Evolutionary conservation across 2,888 invertebrate species (phyloP).

Genomic region (Cephalotes varians): DNA sequence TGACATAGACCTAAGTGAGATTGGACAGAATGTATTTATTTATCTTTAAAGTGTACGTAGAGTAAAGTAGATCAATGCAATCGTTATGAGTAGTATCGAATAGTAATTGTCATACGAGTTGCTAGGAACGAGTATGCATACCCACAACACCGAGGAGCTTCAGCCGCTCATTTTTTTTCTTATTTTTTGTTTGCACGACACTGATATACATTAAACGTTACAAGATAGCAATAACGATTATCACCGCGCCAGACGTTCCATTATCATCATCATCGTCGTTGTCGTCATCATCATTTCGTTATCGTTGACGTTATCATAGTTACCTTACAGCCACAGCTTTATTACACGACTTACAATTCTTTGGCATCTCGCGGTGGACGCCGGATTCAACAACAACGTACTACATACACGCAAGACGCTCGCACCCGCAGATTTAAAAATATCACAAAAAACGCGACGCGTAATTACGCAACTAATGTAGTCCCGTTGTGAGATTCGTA

Average conservation of each 20-base stretch:
- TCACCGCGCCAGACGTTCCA: conserved; percentile 69
- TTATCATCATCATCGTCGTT: conserved; percentile 72
- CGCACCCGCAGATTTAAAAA: conserved; percentile 45
- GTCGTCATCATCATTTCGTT: conserved; percentile 54
- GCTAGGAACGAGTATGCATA: conserved; percentile 86
- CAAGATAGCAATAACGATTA: conserved; percentile 81
- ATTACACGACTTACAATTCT: conserved; percentile 72
- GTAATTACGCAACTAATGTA: conserved; percentile 51
- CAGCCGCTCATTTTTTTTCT: conserved; percentile 79
- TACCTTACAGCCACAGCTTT: conserved; percentile 72
- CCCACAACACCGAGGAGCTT: conserved; percentile 85
- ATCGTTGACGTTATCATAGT: conserved; percentile 72
- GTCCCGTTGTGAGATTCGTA: conserved; percentile 33
- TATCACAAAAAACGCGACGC: conserved; percentile 55
- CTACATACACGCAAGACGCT: conserved; percentile 43
- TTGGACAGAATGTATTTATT: conserved; percentile 86
- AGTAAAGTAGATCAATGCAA: conserved; percentile 85
- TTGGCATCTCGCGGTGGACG: conserved; percentile 73
- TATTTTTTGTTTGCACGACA: conserved; percentile 82
- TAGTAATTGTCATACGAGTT: conserved; percentile 85
- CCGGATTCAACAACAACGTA: conserved; percentile 73
- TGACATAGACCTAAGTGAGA: conserved; percentile 64
- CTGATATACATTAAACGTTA: conserved; percentile 85
- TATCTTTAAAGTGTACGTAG: conserved; percentile 84
- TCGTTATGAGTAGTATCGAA: conserved; percentile 85